Evolutionary conservation across 2,797 vertebrate species (phyloP), one percentile per base, ranked within the genome.

Genomic region (Anabacerthia variegaticeps): DNA sequence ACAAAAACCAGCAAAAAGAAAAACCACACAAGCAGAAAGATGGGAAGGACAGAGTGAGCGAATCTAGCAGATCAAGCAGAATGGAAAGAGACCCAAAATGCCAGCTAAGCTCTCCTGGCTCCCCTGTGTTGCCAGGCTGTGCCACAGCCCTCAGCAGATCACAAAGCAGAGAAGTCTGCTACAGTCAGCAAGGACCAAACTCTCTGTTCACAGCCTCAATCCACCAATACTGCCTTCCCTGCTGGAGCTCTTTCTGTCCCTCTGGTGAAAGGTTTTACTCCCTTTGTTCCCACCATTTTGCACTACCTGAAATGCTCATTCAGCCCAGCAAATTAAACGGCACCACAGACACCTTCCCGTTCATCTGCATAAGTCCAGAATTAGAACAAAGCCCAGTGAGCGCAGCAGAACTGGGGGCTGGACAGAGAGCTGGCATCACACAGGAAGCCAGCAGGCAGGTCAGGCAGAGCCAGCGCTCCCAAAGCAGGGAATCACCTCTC

Each of bases 401-500:
- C 8, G n/a, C 51, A 89, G 83, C 71, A 87, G 69, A 48, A 68
- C 28, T 41, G 23, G 28, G 56, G 34, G 17, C 26, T 84, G 54
- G 15, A 46, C 68, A 58, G 54, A 78, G 46, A 77, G 51, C 28
- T 74, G 89, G 59, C 44, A 80, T 3, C 62, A 43, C 0, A 4
- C 12, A 61, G 39, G 30, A 59, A 58, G 48, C 48, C 36, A 71
- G 58, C 58, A 55, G 66, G 51, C 65, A 58, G 69, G 61, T 63
- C 72, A 88, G 88, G 46, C 49, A 13, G 41, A 85, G 59, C 15
- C 23, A 3, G 9, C 30, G 63, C 74, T 85, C 52, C 65, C 2
- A 2, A 30, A 81, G 69, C 87, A 69, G 73, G 72, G 71, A 91
- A 86, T 84, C 78, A 55, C 80, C 80, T 78, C 51, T 77, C 49